phyloP scores from a whole-genome alignment of 2,797 vertebrate species.

The Spinibarbus caldwelli region DNA sequence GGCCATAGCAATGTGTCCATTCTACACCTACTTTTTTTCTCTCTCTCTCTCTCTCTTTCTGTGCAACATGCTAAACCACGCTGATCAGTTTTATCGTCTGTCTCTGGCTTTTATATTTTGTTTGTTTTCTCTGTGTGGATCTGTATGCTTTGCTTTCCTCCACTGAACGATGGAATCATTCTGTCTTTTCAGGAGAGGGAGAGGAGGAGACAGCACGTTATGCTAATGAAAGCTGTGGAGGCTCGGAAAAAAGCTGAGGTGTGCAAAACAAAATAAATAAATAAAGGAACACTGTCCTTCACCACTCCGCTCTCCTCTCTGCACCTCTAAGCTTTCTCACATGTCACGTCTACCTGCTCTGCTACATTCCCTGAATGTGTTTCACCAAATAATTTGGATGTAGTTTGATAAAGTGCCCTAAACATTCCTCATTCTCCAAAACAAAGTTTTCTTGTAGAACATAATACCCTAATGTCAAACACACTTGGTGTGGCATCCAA shows the following conservation, averaged over 20 bases:
- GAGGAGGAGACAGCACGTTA: constrained; percentile 95
- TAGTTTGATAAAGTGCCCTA: constrained; percentile 20
- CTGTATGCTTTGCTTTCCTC: constrained; percentile 66
- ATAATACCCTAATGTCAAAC: constrained; percentile 30
- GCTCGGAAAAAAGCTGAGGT: constrained; percentile 99
- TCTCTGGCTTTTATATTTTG: constrained; percentile 47
- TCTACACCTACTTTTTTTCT: constrained; percentile 40
- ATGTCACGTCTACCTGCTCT: constrained; percentile 26
- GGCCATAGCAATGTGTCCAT: constrained; percentile 56
- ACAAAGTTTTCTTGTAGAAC: constrained; percentile 36
- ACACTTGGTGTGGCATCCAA: neutral
- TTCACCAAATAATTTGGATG: constrained; percentile 8
- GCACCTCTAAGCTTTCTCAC: constrained; percentile 55
- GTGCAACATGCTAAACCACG: constrained; percentile 82
- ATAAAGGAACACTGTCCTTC: constrained; percentile 36
- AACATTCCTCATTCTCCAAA: constrained; percentile 10
- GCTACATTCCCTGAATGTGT: constrained; percentile 23
- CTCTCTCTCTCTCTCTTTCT: constrained; percentile 68
- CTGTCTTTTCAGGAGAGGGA: constrained; percentile 88
- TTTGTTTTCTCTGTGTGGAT: constrained; percentile 60
- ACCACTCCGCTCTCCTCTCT: constrained; percentile 39
- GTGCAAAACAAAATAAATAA: constrained; percentile 58
- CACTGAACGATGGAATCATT: constrained; percentile 51
- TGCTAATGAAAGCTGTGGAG: constrained; percentile 99
- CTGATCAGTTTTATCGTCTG: constrained; percentile 68